A percentile compares a stretch with the other conserved stretches of the same genome.
Evolutionary conservation across 2,888 invertebrate species (phyloP).

Genomic region (Chymomyza caudatula): DNA sequence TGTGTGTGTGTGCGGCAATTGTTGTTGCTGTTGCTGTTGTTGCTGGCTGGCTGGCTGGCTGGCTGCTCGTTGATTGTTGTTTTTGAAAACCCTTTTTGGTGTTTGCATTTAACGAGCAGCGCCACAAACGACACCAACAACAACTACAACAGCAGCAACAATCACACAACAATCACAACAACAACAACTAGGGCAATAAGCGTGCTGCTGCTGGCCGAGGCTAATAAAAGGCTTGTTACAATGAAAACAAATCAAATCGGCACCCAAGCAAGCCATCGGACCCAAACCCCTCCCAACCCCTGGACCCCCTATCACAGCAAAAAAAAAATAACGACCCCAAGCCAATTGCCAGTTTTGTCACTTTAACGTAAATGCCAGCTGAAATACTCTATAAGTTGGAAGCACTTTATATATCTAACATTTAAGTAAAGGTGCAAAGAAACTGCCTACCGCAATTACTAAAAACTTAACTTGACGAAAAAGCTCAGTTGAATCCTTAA

Average conservation of each 20-base stretch:
- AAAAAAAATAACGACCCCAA: background rate
- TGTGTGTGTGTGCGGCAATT: background rate
- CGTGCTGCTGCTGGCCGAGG: constrained; percentile 35
- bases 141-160: constrained; percentile 51
- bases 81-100: constrained; percentile 62
- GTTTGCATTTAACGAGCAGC: constrained; percentile 69
- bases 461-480: too few relatives aligned
- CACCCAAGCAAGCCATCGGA: constrained; percentile 59
- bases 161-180: constrained; percentile 3
- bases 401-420: too few relatives aligned
- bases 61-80: constrained; percentile 40
- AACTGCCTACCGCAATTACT: too few relatives aligned
- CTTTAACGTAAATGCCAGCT: background rate
- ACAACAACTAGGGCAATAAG: constrained; percentile 34
- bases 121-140: constrained; percentile 44
- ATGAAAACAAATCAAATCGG: constrained; percentile 70
- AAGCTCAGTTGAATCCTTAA: too few relatives aligned
- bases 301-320: background rate
- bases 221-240: constrained; percentile 70
- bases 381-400: too few relatives aligned
- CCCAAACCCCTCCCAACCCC: constrained; percentile 36
- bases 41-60: constrained; percentile 26
- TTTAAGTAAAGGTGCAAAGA: too few relatives aligned
- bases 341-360: background rate
- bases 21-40: constrained; percentile 22